These are phyloP conservation scores for Neotoxoptera formosana DNA, from an alignment of 1,140 invertebrate species.

Conservation along the genomic window DNA sequence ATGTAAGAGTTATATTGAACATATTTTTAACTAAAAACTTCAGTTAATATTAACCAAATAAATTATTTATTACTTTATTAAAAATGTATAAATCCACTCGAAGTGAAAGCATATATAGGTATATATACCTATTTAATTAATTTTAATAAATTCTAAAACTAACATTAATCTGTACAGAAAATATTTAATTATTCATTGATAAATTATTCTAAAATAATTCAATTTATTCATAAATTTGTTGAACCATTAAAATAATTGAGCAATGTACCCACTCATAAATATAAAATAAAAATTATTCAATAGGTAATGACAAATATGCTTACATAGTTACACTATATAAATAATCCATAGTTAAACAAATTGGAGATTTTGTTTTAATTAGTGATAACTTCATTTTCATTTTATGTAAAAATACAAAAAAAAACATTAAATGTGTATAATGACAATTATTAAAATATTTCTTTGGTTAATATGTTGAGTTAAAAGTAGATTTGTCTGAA, in stretches of 20 bases:
- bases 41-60: background rate
- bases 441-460: background rate
- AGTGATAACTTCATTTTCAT: no score
- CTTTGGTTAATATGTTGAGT: background rate
- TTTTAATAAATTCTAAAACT: background rate
- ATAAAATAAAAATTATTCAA: no score
- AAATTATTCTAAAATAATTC: background rate
- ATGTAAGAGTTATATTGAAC: background rate
- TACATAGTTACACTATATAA: background rate
- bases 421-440: no score
- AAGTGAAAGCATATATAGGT: no score
- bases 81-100: background rate
- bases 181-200: background rate
- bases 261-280: background rate
- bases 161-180: background rate
- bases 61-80: conserved; percentile 4
- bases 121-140: no score
- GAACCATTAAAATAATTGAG: background rate
- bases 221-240: background rate
- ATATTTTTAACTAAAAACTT: background rate
- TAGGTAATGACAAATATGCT: no score
- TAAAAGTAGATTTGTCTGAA: no score
- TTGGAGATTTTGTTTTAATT: no score
- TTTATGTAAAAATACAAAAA: no score
- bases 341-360: no score